phyloP scores from a whole-genome alignment of 2,113 vertebrate species.

The Rhea pennata region DNA sequence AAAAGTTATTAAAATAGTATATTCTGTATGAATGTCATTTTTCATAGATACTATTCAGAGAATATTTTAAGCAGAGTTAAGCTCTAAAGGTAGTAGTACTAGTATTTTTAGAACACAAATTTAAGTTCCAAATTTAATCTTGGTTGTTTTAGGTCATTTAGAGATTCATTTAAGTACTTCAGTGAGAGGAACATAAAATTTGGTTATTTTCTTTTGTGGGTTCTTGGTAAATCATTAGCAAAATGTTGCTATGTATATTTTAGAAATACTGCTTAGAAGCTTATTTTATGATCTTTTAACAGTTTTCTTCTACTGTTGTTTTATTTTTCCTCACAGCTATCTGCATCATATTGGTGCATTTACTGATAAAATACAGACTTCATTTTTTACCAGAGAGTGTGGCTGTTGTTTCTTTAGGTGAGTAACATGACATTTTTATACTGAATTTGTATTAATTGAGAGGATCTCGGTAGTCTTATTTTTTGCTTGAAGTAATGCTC shows the following conservation, averaged over 20 bases:
- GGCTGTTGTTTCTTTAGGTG: slow-evolving; percentile 96
- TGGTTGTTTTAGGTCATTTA: background rate
- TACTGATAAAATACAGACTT: slow-evolving; percentile 95
- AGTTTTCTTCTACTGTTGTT: background rate
- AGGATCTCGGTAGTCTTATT: background rate
- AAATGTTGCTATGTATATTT: background rate
- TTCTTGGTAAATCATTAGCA: background rate
- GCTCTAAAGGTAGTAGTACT: background rate
- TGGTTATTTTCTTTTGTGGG: background rate
- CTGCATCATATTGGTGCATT: slow-evolving; percentile 98
- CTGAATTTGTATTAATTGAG: background rate
- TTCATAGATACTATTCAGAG: background rate
- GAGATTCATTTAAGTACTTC: background rate
- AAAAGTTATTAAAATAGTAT: background rate
- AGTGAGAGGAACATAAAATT: background rate
- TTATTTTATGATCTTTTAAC: background rate
- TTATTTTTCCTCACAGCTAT: slow-evolving; percentile 81
- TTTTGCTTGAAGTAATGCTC: background rate
- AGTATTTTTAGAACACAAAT: background rate
- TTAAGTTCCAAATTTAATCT: background rate
- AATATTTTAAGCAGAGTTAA: background rate
- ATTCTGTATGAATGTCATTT: background rate
- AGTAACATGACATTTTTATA: slow-evolving; percentile 57
- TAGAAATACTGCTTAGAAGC: background rate
- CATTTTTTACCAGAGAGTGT: slow-evolving; percentile 98